A percentile compares a stretch with the other conserved stretches of the same genome.
phyloP scores from a whole-genome alignment of 1,140 invertebrate species.

The Metaphire vulgaris region DNA sequence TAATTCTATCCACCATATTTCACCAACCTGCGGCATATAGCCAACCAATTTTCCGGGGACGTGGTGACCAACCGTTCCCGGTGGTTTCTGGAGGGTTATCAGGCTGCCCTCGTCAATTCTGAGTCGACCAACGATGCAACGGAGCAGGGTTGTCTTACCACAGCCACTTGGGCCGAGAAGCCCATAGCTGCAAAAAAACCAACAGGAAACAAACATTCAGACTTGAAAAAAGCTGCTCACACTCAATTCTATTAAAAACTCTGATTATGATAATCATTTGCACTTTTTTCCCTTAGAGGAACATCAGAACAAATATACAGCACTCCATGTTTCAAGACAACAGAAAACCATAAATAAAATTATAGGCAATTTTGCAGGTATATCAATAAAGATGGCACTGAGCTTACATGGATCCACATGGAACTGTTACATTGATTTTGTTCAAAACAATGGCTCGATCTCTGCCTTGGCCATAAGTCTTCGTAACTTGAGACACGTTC shows the following conservation, averaged over 20 bases:
- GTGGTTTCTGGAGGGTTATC: conserved; percentile 44
- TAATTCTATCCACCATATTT: too few species aligned
- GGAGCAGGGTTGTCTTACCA: conserved; percentile 52
- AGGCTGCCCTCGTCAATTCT: conserved; percentile 42
- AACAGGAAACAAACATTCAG: background rate
- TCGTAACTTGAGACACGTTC: conserved; percentile 64
- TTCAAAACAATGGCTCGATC: conserved; percentile 73
- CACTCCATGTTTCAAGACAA: too few species aligned
- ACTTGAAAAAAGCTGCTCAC: background rate
- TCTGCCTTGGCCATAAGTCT: conserved; percentile 75
- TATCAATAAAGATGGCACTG: too few species aligned
- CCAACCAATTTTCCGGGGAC: conserved; percentile 51
- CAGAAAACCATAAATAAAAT: too few species aligned
- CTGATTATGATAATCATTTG: too few species aligned
- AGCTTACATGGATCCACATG: conserved; percentile 85
- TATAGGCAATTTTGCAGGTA: too few species aligned
- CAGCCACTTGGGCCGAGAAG: conserved; percentile 48
- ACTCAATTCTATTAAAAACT: too few species aligned
- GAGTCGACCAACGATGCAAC: conserved; percentile 48
- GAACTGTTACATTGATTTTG: conserved; percentile 81
- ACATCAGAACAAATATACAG: too few species aligned
- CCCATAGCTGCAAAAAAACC: conserved; percentile 44
- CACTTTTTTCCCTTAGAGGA: too few species aligned
- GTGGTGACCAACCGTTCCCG: conserved; percentile 43
- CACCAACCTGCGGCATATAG: conserved; percentile 53